A percentile compares a stretch with the other conserved stretches of the same genome.
phyloP scores from a whole-genome alignment of 2,888 invertebrate species.

The Scaptomyza reducta region DNA sequence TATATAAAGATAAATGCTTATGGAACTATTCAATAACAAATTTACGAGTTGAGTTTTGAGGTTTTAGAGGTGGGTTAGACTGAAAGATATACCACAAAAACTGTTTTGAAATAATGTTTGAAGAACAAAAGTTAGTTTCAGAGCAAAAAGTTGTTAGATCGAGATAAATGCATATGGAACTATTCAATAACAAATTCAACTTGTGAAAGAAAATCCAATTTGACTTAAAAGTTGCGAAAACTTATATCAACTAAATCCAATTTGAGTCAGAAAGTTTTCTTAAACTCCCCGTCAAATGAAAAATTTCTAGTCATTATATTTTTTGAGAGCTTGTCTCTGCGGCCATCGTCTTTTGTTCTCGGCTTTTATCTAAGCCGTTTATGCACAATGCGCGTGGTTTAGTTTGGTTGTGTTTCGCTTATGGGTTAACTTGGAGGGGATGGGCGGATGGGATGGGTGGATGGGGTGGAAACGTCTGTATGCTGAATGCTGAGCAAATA shows the following conservation, averaged over 20 bases:
- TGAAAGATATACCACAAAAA: too few species aligned
- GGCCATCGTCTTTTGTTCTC: conserved; percentile 72
- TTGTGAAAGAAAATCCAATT: not conserved
- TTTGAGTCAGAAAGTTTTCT: not conserved
- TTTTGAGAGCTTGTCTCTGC: conserved; percentile 66
- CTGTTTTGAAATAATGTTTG: too few species aligned
- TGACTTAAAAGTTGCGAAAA: not conserved
- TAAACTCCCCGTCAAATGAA: conserved; percentile 40
- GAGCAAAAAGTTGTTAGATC: not conserved
- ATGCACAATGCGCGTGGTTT: conserved; percentile 54
- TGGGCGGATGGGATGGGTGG: conserved; percentile 9
- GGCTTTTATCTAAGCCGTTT: conserved; percentile 73
- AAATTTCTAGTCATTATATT: conserved; percentile 68
- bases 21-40: too few species aligned
- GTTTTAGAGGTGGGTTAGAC: not conserved
- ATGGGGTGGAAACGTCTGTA: conserved; percentile 27
- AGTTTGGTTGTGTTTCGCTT: not conserved
- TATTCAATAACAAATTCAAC: not conserved
- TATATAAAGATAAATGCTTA: not conserved
- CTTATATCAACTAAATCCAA: not conserved
- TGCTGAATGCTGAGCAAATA: conserved; percentile 67
- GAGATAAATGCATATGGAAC: not conserved
- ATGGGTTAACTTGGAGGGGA: conserved; percentile 1
- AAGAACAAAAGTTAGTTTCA: too few species aligned
- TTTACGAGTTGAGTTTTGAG: not conserved